Evolutionary conservation across 2,888 invertebrate species (phyloP), one percentile per base, ranked within the genome.

Genomic region (Nyleta sp.): DNA sequence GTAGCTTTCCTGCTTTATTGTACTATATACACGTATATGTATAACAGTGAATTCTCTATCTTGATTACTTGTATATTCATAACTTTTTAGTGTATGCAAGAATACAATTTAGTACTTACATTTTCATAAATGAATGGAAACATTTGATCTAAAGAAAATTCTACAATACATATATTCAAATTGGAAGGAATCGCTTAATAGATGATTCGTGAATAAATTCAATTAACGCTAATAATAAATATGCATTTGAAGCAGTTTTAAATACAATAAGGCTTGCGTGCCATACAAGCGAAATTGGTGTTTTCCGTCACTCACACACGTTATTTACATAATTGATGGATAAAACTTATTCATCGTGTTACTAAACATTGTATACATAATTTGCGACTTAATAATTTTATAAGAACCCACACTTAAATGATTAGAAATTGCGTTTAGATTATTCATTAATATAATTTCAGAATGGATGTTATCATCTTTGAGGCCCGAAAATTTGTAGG

Each of bases 251-350:
- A 18, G 22, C n/a, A 60, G 17, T 59, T 74, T 67, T 60, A 67
- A 65, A 60, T 59, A 60, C 50, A 67, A 65, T 46, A 15, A 33
- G 11, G 28, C 13, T 73, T 73, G 73, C 65, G 65, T 73, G 73
- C 33, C 2, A 28, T 28, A 24, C 46, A 33, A 35, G 28, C 22
- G 22, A 48, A 62, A 64, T 52, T 42, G 50, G 28, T 50, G 42
- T 67, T 67, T 74, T 59, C 67, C 59, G 60, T 70, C 52, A 48
- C 59, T 52, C 17, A 38, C 31, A 50, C 38, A 38, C 28, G 33
- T 59, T 48, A 59, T 59, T 68, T 68, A 52, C 70, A 60, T 70
- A 60, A 70, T 70, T 60, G 52, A 70, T 70, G 60, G 33, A 46
- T 70, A 24, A 60, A 70, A 60, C 24, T 59, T 59, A 48, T 68